Percentiles rank a stretch among this genome's conserved stretches.
Conservation (phyloP, 2,113 vertebrate species). For the Chlamydotis undulata region DNA sequence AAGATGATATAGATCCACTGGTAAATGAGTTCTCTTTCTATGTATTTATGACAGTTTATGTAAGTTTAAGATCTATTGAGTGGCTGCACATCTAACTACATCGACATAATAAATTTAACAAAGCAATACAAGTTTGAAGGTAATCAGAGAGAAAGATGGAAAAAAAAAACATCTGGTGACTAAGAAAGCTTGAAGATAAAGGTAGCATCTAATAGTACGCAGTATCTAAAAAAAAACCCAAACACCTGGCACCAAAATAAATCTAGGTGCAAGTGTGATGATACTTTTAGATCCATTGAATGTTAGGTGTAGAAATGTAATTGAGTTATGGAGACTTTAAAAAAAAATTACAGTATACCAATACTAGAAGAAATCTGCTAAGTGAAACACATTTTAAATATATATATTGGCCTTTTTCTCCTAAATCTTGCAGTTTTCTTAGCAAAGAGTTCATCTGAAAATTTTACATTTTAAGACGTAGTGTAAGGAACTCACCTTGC, state of each 20-base stretch:
- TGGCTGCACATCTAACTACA: not conserved
- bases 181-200: not conserved
- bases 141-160: not conserved
- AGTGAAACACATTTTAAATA: not conserved
- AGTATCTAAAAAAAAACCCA: not conserved
- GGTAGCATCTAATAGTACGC: not conserved
- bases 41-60: not conserved
- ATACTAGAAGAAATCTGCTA: not conserved
- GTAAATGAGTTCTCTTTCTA: not conserved
- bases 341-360: not conserved
- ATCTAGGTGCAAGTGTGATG: not conserved
- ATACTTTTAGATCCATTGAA: not conserved
- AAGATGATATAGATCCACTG: not conserved
- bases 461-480: not conserved
- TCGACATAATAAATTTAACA: not conserved
- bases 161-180: not conserved
- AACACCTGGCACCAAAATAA: not conserved
- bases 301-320: not conserved
- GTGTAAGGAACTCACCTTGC: not conserved
- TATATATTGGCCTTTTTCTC: not conserved
- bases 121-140: not conserved
- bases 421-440: not conserved
- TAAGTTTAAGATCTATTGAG: not conserved
- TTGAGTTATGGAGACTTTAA: not conserved
- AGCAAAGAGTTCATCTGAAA: accelerated